Evolutionary conservation across 2,888 invertebrate species (phyloP), one percentile per base, ranked within the genome.

Genomic region (Synergus laeviventris): DNA sequence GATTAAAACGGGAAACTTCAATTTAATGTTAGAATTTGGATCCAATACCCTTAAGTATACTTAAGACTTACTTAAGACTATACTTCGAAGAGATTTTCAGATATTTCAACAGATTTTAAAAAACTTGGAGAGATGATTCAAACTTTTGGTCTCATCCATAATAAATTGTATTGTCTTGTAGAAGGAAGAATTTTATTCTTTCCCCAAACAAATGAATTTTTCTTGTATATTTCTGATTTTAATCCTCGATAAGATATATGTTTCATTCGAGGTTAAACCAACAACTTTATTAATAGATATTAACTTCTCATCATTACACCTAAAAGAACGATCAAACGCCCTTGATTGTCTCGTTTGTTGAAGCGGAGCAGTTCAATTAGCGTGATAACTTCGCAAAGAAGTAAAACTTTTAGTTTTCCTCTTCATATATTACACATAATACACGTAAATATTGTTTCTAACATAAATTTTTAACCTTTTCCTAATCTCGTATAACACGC

Each of bases 221-320:
- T 2, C 21, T 14, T 1, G 7, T 31, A 24, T 60, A 31, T 31
- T 31, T 16, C 31, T 60, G 60, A 60, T 60, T 66, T 14, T 45
- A 42, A 66, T 21, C 16, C 14, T 18, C 2, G 42, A 66, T 45
- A 45, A n/a, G 38, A 38, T 45, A 31, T n/a, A 21, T 62, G 62
- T 39, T 62, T 62, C 18, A 42, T 14, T 39, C 11, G 11, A 64
- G 21, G 5, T 7, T 39, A 64, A 64, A 42, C 24, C 21, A 64
- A 42, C 61, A 61, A 61, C 31, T 61, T 61, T 61, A 61, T 38
- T 61, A 61, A 61, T n/a, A n/a, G n/a, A n/a, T n/a, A 36, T 45
- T 16, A 45, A 0, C 7, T 12, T 1, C 16, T 45, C 45, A 16
- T 45, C 5, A 45, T n/a, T 45, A 12, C 5, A 39, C 64, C 18